These are phyloP conservation scores for Cephalopterus ornatus DNA, from an alignment of 2,113 vertebrate genomes.

Conservation along the genomic window DNA sequence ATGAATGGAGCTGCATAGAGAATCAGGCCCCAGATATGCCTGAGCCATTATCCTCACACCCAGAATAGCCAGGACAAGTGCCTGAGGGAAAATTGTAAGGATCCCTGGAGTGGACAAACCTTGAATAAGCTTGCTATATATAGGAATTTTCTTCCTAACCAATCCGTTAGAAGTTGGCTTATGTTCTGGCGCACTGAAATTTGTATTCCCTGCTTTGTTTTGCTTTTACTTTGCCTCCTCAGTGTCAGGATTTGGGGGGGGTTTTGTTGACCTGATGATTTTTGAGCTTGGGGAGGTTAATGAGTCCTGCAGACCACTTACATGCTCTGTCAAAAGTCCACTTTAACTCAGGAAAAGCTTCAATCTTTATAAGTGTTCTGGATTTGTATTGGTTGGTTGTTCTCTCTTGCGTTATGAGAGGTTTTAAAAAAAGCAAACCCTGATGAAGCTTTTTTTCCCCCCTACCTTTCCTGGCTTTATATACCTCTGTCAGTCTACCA, in stretches of 20 bases:
- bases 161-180: background rate
- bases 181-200: background rate
- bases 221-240: background rate
- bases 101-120: background rate
- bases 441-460: background rate
- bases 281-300: background rate
- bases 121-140: background rate
- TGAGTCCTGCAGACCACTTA: background rate
- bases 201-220: background rate
- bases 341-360: background rate
- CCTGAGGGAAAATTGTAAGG: background rate
- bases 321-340: background rate
- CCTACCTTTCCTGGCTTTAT: background rate
- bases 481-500: background rate
- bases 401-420: background rate
- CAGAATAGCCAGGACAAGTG: background rate
- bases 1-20: background rate
- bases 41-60: background rate
- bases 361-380: background rate
- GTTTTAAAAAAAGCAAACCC: background rate
- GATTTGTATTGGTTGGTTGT: background rate
- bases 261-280: background rate
- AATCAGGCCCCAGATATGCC: background rate
- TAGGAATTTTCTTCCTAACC: background rate
- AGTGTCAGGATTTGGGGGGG: background rate